phyloP scores from a whole-genome alignment of 2,797 vertebrate genomes.

The Triplophysa yarkandensis region DNA sequence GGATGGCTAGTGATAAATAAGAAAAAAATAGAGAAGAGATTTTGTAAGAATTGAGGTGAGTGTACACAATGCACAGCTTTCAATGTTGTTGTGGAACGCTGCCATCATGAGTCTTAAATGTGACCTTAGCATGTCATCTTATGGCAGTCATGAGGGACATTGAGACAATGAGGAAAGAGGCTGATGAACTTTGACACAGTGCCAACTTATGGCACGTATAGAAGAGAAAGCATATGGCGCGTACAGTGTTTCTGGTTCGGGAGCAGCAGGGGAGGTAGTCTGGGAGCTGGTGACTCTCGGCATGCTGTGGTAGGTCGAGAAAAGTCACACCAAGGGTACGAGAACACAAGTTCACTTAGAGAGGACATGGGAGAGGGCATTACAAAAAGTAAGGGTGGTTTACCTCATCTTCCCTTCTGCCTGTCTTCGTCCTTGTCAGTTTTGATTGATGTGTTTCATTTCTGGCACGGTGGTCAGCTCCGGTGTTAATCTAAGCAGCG shows the following conservation, averaged over 20 bases:
- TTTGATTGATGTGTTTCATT: constrained; percentile 36
- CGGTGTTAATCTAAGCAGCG: constrained; percentile 26
- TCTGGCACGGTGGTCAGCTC: constrained; percentile 28
- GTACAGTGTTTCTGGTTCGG: constrained; percentile 44
- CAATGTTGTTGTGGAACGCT: background rate
- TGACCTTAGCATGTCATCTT: constrained; percentile 47
- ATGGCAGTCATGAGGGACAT: constrained; percentile 35
- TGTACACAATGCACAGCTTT: too few species aligned
- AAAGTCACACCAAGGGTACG: constrained; percentile 53
- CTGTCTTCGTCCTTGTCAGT: constrained; percentile 20
- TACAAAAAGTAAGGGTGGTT: background rate
- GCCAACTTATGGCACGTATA: constrained; percentile 52
- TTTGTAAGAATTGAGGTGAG: too few species aligned
- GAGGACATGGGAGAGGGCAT: constrained; percentile 2
- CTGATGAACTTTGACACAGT: constrained; percentile 33
- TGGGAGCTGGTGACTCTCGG: constrained; percentile 45
- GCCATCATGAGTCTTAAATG: constrained; percentile 39
- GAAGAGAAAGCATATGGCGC: constrained; percentile 54
- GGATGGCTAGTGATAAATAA: too few species aligned
- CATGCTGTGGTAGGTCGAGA: constrained; percentile 51
- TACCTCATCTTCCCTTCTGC: constrained; percentile 26
- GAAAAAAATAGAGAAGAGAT: too few species aligned
- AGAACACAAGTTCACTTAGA: constrained; percentile 45
- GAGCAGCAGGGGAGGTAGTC: constrained; percentile 41
- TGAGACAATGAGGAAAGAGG: constrained; percentile 22